Conservation (phyloP, 2,113 vertebrate genomes). For the Panthera uncia region DNA sequence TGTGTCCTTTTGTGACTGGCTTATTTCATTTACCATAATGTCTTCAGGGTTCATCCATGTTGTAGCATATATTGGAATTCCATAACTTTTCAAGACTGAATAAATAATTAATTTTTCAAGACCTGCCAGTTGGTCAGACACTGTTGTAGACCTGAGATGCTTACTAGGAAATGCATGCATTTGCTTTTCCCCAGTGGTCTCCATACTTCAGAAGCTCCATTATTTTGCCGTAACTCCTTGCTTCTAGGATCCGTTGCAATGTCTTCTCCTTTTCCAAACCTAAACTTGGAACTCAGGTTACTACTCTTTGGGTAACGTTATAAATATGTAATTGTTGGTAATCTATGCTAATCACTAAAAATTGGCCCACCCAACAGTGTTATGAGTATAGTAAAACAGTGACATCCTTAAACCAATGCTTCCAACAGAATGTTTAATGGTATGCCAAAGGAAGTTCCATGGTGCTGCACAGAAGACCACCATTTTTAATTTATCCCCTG, state of each 20-base stretch:
- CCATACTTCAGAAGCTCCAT: not conserved
- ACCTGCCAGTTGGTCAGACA: not conserved
- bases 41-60: not conserved
- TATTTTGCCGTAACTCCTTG: not conserved
- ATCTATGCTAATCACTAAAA: not conserved
- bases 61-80: not conserved
- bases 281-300: not conserved
- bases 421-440: not conserved
- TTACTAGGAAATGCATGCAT: not conserved
- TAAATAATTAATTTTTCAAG: not conserved
- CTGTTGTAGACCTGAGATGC: not conserved
- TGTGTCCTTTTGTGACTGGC: not conserved
- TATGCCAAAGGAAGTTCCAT: not conserved
- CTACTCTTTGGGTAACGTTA: not conserved
- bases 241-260: not conserved
- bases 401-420: not conserved
- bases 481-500: not conserved
- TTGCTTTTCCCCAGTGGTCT: not conserved
- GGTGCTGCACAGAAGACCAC: not conserved
- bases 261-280: not conserved
- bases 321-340: not conserved
- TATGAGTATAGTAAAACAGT: not conserved
- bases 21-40: not conserved
- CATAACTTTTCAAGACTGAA: slow-evolving; percentile 16
- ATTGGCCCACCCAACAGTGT: not conserved